phyloP scores from a whole-genome alignment of 2,113 vertebrate genomes.

The Aplodontia rufa region DNA sequence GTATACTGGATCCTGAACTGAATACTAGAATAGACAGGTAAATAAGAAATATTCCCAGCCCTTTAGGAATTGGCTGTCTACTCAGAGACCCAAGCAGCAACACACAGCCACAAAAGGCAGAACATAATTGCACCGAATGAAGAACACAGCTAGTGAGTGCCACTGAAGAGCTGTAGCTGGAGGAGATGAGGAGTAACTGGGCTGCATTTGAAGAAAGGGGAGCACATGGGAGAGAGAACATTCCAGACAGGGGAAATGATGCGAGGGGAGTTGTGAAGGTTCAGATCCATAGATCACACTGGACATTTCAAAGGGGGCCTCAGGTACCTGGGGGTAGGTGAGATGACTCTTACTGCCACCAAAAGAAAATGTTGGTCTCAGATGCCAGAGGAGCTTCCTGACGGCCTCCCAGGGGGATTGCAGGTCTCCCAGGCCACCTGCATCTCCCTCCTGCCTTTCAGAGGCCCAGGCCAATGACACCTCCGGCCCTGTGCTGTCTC shows the following conservation, averaged over 20 bases:
- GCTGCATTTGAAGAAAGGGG: not conserved
- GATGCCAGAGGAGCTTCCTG: not conserved
- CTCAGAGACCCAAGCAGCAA: not conserved
- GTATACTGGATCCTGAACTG: not conserved
- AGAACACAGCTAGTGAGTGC: accelerated
- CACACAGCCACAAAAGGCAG: not conserved
- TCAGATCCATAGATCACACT: not conserved
- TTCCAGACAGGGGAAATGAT: not conserved
- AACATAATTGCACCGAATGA: no score
- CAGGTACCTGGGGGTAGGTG: not conserved
- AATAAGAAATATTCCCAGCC: not conserved
- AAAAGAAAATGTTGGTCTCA: not conserved
- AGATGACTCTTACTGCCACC: not conserved
- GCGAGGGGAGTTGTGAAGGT: no score
- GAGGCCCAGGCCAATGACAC: not conserved
- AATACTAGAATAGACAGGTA: not conserved
- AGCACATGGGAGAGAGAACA: not conserved
- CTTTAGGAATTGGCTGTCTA: not conserved
- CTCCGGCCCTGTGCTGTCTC: not conserved
- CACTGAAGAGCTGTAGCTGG: accelerated
- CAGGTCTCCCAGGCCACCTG: accelerated
- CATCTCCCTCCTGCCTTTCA: not conserved
- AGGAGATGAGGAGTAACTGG: not conserved
- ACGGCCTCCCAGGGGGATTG: not conserved
- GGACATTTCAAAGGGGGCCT: not conserved